Evolutionary conservation across 2,797 vertebrate genomes (phyloP).

Genomic region (Pantherophis vulpinus): DNA sequence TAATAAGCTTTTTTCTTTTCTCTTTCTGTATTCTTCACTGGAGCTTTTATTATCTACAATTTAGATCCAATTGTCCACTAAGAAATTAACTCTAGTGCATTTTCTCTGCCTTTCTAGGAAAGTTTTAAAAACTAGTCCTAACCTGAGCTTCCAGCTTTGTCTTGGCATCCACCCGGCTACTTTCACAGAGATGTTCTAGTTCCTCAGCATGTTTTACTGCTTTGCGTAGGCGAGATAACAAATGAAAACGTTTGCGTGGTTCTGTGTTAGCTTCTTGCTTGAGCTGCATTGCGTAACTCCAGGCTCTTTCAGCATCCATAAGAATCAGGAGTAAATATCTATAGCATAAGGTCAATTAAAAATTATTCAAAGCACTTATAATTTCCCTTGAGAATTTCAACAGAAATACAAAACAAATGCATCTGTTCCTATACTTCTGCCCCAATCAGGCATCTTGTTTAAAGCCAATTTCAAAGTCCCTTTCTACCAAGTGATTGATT

Average conservation of each 20-base stretch:
- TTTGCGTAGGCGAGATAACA: constrained; percentile 91
- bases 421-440: neutral
- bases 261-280: constrained; percentile 98
- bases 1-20: neutral
- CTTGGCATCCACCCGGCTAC: constrained; percentile 90
- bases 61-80: neutral
- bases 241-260: constrained; percentile 94
- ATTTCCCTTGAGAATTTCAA: rapidly evolving
- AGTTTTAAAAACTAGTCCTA: neutral
- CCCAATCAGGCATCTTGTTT: neutral
- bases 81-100: neutral
- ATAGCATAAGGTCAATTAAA: neutral
- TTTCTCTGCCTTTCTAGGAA: constrained; percentile 7
- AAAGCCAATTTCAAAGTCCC: neutral
- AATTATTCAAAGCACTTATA: neutral
- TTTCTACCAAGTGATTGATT: neutral
- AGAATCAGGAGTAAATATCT: constrained; percentile 92
- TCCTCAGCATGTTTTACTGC: constrained; percentile 93
- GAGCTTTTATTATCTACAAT: neutral
- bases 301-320: constrained; percentile 96
- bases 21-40: neutral
- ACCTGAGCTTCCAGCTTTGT: constrained; percentile 99
- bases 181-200: constrained; percentile 93
- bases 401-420: neutral
- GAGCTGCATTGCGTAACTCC: constrained; percentile 99